Evolutionary conservation across 2,113 vertebrate species (phyloP).

Genomic region (Poecile atricapillus): DNA sequence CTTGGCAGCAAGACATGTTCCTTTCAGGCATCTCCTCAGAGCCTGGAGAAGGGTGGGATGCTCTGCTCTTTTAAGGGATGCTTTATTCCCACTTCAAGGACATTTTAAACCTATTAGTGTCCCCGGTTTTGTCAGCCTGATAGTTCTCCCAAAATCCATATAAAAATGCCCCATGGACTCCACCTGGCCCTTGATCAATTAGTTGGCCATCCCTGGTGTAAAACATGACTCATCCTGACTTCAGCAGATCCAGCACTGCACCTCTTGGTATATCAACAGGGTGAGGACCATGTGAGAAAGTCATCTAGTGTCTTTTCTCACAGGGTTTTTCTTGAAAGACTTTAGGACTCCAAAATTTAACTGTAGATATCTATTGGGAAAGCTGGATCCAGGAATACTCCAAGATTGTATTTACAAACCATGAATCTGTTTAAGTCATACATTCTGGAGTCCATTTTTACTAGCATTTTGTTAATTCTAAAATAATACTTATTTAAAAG

Average conservation of each 20-base stretch:
- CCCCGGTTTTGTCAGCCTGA: neutral
- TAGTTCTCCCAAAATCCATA: neutral
- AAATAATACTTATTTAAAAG: neutral
- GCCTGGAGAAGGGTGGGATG: neutral
- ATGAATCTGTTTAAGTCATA: neutral
- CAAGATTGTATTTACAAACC: neutral
- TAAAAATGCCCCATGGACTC: neutral
- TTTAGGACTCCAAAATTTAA: neutral
- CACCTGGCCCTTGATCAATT: neutral
- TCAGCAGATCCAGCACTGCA: neutral
- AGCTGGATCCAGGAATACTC: neutral
- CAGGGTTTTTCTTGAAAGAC: neutral
- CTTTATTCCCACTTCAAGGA: neutral
- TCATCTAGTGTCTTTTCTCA: neutral
- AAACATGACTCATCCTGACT: neutral
- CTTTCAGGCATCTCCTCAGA: neutral
- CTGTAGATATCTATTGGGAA: neutral
- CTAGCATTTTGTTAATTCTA: neutral
- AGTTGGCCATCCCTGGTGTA: neutral
- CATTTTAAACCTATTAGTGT: neutral
- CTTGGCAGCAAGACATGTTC: fast-evolving
- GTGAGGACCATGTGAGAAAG: neutral
- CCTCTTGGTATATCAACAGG: neutral
- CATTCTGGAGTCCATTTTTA: neutral
- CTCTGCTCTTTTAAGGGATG: neutral